Conservation (phyloP, 2,888 invertebrate genomes). For the Diarsia brunnea region DNA sequence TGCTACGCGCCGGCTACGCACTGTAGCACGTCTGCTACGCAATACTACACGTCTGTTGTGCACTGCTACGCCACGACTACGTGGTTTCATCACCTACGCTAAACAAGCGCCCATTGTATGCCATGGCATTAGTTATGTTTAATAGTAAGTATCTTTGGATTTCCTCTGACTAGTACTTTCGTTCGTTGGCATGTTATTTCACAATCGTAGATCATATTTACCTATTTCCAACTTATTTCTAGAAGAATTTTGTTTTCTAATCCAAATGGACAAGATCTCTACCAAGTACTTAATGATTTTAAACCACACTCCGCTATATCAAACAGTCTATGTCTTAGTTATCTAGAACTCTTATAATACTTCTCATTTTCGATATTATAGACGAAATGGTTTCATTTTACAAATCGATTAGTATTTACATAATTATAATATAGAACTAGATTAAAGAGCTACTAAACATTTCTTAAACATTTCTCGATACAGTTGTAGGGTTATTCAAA, state of each 20-base stretch:
- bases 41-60: not conserved
- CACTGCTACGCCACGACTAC: slow-evolving; percentile 7
- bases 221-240: slow-evolving; percentile 10
- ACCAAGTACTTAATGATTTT: slow-evolving; percentile 36
- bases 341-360: slow-evolving; percentile 17
- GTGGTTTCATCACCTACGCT: not conserved
- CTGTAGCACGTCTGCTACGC: not conserved
- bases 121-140: slow-evolving; percentile 5
- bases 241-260: slow-evolving; percentile 22
- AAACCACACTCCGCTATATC: slow-evolving; percentile 34
- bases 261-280: slow-evolving; percentile 43
- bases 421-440: slow-evolving; percentile 18
- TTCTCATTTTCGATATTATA: slow-evolving; percentile 20
- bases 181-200: slow-evolving; percentile 16
- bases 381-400: slow-evolving; percentile 27
- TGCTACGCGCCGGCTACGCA: not conserved
- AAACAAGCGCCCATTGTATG: slow-evolving; percentile 12
- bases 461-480: not conserved
- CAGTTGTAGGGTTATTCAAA: not conserved
- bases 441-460: slow-evolving; percentile 24
- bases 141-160: not conserved
- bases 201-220: slow-evolving; percentile 9
- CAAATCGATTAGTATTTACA: slow-evolving; percentile 30
- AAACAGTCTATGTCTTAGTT: slow-evolving; percentile 51
- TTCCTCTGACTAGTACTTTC: slow-evolving; percentile 5